Conservation (phyloP, 2,113 vertebrate species). For the Corythornis cristatus region DNA sequence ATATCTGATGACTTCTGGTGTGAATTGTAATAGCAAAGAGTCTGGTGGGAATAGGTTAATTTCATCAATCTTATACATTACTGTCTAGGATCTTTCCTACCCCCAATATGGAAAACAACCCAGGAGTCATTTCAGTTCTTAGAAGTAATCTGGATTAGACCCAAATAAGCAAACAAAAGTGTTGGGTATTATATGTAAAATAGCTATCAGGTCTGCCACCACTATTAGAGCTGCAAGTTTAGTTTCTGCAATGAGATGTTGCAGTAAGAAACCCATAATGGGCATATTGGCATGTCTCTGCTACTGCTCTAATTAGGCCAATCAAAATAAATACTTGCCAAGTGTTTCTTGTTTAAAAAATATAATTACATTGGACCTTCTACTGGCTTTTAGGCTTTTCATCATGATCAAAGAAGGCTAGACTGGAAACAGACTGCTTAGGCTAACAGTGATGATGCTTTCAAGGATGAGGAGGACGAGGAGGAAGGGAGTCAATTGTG, state of each 20-base stretch:
- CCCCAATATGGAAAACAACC: not conserved
- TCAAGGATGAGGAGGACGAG: not conserved
- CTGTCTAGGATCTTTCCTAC: not conserved
- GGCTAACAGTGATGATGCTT: not conserved
- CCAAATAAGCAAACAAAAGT: not conserved
- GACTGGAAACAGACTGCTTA: conserved; percentile 4
- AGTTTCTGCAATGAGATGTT: not conserved
- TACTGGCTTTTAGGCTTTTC: conserved; percentile 38
- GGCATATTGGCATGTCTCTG: not conserved
- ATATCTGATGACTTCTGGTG: not conserved
- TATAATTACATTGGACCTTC: not conserved
- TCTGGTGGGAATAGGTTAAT: not conserved
- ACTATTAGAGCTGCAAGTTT: not conserved
- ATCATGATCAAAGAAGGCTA: conserved; percentile 25
- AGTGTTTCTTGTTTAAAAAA: conserved; percentile 7
- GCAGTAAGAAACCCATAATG: not conserved
- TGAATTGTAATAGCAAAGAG: not conserved
- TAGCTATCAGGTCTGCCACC: not conserved
- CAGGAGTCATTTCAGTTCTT: not conserved
- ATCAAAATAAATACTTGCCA: conserved; percentile 34
- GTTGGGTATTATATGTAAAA: not conserved
- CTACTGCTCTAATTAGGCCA: conserved; percentile 5
- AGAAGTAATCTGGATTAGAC: not conserved
- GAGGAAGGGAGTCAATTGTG: not conserved
- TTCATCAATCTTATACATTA: not conserved